Base-by-base conservation (phyloP, 2,113 vertebrate species). In the Aegypius monachus region DNA sequence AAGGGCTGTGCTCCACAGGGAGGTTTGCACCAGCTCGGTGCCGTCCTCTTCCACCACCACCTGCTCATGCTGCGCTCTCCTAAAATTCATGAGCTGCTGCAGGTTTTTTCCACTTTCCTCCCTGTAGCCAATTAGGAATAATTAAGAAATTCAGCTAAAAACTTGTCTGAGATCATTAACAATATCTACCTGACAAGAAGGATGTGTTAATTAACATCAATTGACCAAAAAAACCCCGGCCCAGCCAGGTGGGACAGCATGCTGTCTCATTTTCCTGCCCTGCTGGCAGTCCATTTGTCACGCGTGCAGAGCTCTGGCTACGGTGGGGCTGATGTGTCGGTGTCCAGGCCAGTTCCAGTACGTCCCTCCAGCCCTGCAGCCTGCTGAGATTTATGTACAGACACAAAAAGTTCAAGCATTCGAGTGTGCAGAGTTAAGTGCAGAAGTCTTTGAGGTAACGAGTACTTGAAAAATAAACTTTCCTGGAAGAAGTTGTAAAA, bases 61-160 rank as follows among this genome's bases (percentile, higher is more conserved):
- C 59, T 21, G 14, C 63, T 73, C 45, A 3, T 34, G 13, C 63
- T 45, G 3, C 21, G 0, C 29, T 42, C 17, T n/a, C 81, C 71
- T 25, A 7, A 83, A 90, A 53, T 16, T 11, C 62, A n/a, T 1
- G 7, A 26, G 43, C 2, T 4, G 10, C 2, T 13, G 1, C 40
- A 16, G 3, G 2, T 32, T 45, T 38, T 65, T 32, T 2, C 61
- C 45, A 4, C n/a, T 65, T 83, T 86, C 48, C 63, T 95, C 81
- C 59, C 58, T 36, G 65, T 38, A 6, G 74, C 81, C 94, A 78
- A 67, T 96, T 88, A 96, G 78, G 75, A 91, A 67, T 93, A 97
- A 98, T 97, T 86, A 93, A 98, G 87, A 92, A 97, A 96, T 68
- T 36, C 56, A 14, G 65, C 87, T 97, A 63, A 93, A 97, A 94